These are phyloP conservation scores for Brachionichthys hirsutus DNA, from an alignment of 2,113 vertebrate genomes.

Conservation along the genomic window DNA sequence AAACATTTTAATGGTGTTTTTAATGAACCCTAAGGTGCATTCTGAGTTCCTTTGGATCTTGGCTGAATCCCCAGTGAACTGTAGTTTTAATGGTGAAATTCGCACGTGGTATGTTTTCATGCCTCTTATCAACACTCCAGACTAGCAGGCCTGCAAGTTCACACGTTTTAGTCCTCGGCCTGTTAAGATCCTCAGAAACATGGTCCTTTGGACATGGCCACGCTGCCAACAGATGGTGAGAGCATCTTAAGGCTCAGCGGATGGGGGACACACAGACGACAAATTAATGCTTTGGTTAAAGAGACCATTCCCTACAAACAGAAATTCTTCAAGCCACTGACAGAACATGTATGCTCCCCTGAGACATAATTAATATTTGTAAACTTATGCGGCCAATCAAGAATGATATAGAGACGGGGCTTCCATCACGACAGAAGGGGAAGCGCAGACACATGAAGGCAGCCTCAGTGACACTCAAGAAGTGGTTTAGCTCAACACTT, in stretches of 20 bases:
- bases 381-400: not conserved
- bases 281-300: conserved; percentile 19
- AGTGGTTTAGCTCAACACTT: too few species aligned
- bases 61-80: conserved; percentile 45
- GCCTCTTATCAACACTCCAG: conserved; percentile 72
- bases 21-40: conserved; percentile 11
- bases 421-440: too few species aligned
- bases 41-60: conserved; percentile 25
- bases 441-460: too few species aligned
- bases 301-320: conserved; percentile 14
- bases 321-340: conserved; percentile 20
- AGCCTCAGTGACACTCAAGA: too few species aligned
- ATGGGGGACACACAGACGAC: conserved; percentile 38
- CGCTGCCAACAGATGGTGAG: conserved; percentile 72
- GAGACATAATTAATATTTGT: conserved; percentile 45
- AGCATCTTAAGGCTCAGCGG: conserved; percentile 62
- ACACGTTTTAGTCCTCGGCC: conserved; percentile 72
- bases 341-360: conserved; percentile 23
- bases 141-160: conserved; percentile 69
- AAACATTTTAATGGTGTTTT: conserved; percentile 4
- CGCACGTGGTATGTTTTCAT: conserved; percentile 67
- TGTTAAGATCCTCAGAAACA: conserved; percentile 68
- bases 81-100: conserved; percentile 46
- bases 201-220: conserved; percentile 69
- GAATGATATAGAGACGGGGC: too few species aligned